phyloP scores from a whole-genome alignment of 2,888 invertebrate genomes.

The Linnaemya tessellans region DNA sequence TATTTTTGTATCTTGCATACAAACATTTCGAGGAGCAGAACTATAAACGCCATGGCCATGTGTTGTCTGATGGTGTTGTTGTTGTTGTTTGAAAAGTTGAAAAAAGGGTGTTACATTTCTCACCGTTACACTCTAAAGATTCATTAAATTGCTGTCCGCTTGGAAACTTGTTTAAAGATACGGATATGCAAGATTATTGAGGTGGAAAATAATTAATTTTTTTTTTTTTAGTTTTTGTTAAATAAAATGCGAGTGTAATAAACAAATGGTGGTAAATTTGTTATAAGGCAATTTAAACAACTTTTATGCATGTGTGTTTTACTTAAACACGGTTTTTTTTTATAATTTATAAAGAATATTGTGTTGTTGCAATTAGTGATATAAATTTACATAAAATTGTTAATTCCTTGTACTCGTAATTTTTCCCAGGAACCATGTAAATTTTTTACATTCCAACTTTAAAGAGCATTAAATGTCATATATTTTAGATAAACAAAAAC shows the following conservation, averaged over 20 bases:
- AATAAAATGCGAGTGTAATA: too few relatives aligned
- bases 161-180: conserved; percentile 29
- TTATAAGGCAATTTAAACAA: background rate
- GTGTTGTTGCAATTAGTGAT: too few relatives aligned
- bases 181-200: conserved; percentile 60
- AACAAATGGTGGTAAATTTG: background rate
- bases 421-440: too few relatives aligned
- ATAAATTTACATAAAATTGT: too few relatives aligned
- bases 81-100: background rate
- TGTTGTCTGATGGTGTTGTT: background rate
- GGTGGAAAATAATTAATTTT: conserved; percentile 41
- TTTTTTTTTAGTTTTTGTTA: background rate
- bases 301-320: background rate
- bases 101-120: conserved; percentile 67
- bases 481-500: background rate
- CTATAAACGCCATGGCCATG: background rate
- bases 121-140: conserved; percentile 53
- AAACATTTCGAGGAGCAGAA: background rate
- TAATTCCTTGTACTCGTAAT: too few relatives aligned
- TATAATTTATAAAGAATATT: too few relatives aligned
- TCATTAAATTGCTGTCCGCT: conserved; percentile 48
- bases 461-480: background rate
- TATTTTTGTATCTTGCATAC: background rate
- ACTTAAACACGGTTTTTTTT: background rate
- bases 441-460: background rate